phyloP scores from a whole-genome alignment of 2,797 vertebrate species.

The Limosa lapponica region DNA sequence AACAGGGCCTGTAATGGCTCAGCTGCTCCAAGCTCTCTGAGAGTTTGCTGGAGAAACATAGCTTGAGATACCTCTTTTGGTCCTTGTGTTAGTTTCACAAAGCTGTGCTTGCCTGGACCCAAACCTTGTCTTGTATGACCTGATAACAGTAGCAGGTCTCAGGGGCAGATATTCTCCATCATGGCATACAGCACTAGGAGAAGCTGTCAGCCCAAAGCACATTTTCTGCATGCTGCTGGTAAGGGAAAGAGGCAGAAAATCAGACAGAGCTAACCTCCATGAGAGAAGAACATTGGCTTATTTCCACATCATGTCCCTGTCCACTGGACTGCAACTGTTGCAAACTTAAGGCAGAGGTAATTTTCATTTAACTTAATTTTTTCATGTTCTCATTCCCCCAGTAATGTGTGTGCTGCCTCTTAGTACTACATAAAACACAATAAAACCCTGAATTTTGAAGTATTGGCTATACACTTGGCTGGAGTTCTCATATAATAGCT shows the following conservation, averaged over 20 bases:
- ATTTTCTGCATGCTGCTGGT: neutral
- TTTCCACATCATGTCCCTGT: neutral
- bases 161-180: neutral
- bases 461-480: neutral
- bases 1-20: neutral
- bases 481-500: neutral
- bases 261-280: neutral
- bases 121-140: neutral
- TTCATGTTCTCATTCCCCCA: neutral
- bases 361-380: neutral
- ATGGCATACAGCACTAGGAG: neutral
- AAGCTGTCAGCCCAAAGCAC: neutral
- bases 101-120: neutral
- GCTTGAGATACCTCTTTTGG: neutral
- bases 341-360: neutral
- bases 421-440: neutral
- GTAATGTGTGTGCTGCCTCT: neutral
- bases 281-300: rapidly evolving
- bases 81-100: neutral
- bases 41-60: neutral
- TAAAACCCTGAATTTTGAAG: neutral
- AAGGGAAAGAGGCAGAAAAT: neutral
- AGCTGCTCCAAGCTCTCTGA: neutral
- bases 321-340: neutral
- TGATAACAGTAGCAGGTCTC: neutral